Evolutionary conservation across 2,797 vertebrate species (phyloP), one percentile per base, ranked within the genome.

Genomic region (Pithecia hirsuta): DNA sequence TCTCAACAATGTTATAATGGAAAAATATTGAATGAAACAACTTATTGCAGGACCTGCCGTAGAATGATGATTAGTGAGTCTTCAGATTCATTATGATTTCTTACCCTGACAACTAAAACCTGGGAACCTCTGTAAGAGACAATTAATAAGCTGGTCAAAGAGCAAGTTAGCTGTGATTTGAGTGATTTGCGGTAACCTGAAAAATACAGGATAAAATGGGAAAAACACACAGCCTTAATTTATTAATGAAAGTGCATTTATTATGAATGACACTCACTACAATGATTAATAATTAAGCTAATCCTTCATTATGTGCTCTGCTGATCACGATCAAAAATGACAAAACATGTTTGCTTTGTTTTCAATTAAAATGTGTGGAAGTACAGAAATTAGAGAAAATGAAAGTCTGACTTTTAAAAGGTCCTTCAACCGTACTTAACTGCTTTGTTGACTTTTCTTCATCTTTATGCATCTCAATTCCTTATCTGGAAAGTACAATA

Each of bases 61-160:
- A 36, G 78, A 22, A 85, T 89, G 61, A 93, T 78, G 83, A 44
- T 57, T 78, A 91, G 59, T 94, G 74, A 97, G 86, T 55, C 55
- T 96, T 96, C 7, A n/a, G 67, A 59, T 86, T 95, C 94, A 97
- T 44, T 3, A 26, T 13, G 30, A 94, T 48, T 76, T 78, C 92
- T 91, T 90, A 92, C 88, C 80, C 44, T 44, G 59, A 41, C 72
- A 85, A 92, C 61, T 87, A 64, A 52, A 92, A 89, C 15, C n/a
- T n/a, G 2, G 3, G 33, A 85, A 89, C 84, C 59, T 93, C 17
- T 39, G 11, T 80, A 93, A 89, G 52, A 78, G 44, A 59, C 0
- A 20, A 22, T 88, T 96, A 92, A 93, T 36, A 36, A 92, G 83
- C 22, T 64, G 13, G 26, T 61, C 86, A 91, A 91, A 82, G 55